phyloP scores from a whole-genome alignment of 2,888 invertebrate species.

The Chloroclystis v-ata region DNA sequence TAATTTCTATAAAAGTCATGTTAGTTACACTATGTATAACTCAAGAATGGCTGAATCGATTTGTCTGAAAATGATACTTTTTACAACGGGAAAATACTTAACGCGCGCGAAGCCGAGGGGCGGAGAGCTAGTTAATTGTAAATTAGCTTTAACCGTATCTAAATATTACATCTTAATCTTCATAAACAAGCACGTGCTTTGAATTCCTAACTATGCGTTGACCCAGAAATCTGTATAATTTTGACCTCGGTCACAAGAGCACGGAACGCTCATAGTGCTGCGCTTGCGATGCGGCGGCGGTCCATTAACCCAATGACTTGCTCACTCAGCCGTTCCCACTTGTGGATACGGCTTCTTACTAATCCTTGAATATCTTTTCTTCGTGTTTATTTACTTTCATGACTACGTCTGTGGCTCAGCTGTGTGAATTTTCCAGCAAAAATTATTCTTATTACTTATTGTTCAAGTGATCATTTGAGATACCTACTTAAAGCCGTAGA shows the following conservation, averaged over 20 bases:
- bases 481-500: no score
- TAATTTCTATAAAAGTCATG: no score
- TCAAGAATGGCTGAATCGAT: no score
- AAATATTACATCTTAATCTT: not conserved
- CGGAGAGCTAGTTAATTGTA: not conserved
- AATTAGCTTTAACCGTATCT: not conserved
- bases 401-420: no score
- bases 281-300: slow-evolving; percentile 51
- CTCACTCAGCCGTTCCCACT: slow-evolving; percentile 56
- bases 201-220: slow-evolving; percentile 6
- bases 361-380: not conserved
- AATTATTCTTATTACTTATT: no score
- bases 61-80: no score
- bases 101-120: no score
- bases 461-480: no score
- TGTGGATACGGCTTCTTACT: slow-evolving; percentile 22
- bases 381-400: no score
- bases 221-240: slow-evolving; percentile 14
- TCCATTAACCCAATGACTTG: slow-evolving; percentile 72
- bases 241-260: slow-evolving; percentile 14
- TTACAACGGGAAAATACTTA: no score
- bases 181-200: slow-evolving; percentile 3
- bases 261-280: slow-evolving; percentile 37
- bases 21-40: no score
- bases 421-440: no score